A percentile compares a stretch with the other conserved stretches of the same genome.
Conservation (phyloP, 1,140 invertebrate species). For the Nephila pilipes region DNA sequence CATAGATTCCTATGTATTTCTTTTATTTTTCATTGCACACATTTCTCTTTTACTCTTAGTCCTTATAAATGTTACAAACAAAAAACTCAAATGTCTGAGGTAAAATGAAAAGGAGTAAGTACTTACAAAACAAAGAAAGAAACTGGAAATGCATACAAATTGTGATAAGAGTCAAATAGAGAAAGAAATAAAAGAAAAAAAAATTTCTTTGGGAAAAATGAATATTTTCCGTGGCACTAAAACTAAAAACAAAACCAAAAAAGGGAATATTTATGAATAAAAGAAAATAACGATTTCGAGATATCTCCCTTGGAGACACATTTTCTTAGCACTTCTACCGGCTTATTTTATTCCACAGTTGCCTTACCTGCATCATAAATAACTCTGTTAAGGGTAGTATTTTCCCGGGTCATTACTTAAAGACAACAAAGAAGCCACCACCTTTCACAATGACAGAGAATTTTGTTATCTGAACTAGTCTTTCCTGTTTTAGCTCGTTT, state of each 20-base stretch:
- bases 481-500: slow-evolving; percentile 38
- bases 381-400: slow-evolving; percentile 10
- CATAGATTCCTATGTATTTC: no score
- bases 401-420: slow-evolving; percentile 24
- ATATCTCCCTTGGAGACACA: neutral
- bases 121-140: no score
- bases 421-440: slow-evolving; percentile 31
- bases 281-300: neutral
- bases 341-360: neutral
- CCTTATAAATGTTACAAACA: no score
- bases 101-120: no score
- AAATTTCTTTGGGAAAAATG: neutral
- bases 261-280: neutral
- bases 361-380: neutral
- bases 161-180: no score
- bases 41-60: no score
- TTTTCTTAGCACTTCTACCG: neutral
- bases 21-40: no score
- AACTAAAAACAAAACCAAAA: neutral
- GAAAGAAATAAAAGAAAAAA: neutral
- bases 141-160: no score
- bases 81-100: no score
- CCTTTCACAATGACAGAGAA: neutral
- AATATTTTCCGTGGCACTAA: neutral
- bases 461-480: slow-evolving; percentile 34